A percentile compares a stretch with the other conserved stretches of the same genome.
phyloP scores from a whole-genome alignment of 2,888 invertebrate genomes.

The Oegoconia quadripuncta region DNA sequence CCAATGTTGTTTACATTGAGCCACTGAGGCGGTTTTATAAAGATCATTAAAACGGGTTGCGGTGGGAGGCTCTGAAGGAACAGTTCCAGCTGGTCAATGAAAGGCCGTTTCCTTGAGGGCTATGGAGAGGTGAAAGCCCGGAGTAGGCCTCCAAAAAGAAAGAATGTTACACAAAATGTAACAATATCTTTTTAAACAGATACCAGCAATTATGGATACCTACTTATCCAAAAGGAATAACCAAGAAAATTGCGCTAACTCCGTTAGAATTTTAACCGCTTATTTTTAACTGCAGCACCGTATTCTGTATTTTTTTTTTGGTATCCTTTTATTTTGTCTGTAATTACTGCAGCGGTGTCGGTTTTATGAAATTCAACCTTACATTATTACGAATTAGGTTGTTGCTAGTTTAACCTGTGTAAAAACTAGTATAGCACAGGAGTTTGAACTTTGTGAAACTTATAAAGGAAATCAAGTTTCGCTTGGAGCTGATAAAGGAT shows the following conservation, averaged over 20 bases:
- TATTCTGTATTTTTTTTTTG: neutral
- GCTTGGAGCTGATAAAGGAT: constrained; percentile 1
- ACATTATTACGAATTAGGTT: constrained; percentile 4
- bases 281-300: constrained; percentile 10
- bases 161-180: too few species aligned
- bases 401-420: constrained; percentile 13
- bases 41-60: too few species aligned
- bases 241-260: constrained; percentile 6
- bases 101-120: too few species aligned
- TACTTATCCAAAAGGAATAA: constrained; percentile 4
- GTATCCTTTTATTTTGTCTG: constrained; percentile 8
- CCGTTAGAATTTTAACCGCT: constrained; percentile 10
- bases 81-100: too few species aligned
- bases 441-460: constrained; percentile 23
- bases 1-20: too few species aligned
- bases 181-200: neutral
- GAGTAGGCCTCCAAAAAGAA: too few species aligned
- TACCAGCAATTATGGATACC: neutral
- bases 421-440: constrained; percentile 22
- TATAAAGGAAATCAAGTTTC: constrained; percentile 10
- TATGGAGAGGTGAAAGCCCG: too few species aligned
- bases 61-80: too few species aligned
- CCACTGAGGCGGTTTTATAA: too few species aligned
- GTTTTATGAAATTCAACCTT: constrained; percentile 9
- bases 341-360: constrained; percentile 8